Conservation (phyloP, 2,797 vertebrate genomes). For the Gallinago solitaria region DNA sequence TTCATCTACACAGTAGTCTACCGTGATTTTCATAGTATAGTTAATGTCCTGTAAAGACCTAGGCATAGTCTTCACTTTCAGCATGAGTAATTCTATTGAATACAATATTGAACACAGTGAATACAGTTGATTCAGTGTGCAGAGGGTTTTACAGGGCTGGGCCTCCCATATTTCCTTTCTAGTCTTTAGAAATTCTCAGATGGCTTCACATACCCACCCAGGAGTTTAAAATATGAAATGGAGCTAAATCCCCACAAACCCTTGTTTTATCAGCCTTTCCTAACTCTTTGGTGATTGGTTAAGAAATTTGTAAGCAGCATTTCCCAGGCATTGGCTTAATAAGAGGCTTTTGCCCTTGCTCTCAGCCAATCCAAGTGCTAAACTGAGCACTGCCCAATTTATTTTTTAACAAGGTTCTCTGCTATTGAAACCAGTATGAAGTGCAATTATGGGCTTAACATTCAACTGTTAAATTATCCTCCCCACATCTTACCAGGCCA, state of each 20-base stretch:
- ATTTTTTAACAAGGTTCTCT: conserved; percentile 73
- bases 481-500: conserved; percentile 56
- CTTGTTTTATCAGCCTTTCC: not conserved
- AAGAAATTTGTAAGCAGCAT: not conserved
- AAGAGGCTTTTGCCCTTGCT: conserved; percentile 19
- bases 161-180: not conserved
- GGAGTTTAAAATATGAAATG: conserved; percentile 31
- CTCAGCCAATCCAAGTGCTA: conserved; percentile 33
- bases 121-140: not conserved
- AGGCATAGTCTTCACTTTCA: not conserved
- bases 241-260: conserved; percentile 19
- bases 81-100: not conserved
- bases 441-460: conserved; percentile 71
- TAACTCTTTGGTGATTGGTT: not conserved
- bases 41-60: not conserved
- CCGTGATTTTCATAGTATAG: not conserved
- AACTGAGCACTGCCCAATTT: conserved; percentile 52
- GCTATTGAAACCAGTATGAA: conserved; percentile 61
- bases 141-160: not conserved
- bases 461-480: conserved; percentile 72
- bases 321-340: conserved; percentile 5
- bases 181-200: not conserved
- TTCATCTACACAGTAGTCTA: not conserved
- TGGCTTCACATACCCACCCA: not conserved
- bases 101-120: not conserved